Evolutionary conservation across 2,113 vertebrate genomes (phyloP), one percentile per base, ranked within the genome.

Genomic region (Plecotus auritus): DNA sequence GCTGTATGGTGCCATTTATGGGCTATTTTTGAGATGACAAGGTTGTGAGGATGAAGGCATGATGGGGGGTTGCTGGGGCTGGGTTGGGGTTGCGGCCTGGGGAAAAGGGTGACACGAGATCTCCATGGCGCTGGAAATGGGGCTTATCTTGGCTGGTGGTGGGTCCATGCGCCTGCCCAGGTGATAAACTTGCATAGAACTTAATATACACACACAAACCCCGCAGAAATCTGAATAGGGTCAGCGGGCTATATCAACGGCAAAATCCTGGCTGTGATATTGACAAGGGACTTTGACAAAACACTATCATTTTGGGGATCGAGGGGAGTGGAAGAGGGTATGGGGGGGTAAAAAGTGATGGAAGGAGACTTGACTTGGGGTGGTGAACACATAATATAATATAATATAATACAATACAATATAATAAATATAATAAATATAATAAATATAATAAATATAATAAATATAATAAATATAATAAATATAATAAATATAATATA

Each of bases 251-350:
- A 9, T 32, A 8, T 35, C 42, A 5, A 0, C 0, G 17, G 5
- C 32, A 4, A 23, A 0, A 12, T 1, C 42, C 10, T 2, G 28
- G 11, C 13, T 30, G 42, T 11, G 66, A 12, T 32, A 5, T 0
- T 9, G 47, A 28, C 45, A 13, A 0, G 7, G 16, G 80, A 7
- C 37, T 17, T 16, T 4, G 56, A 88, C 66, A 40, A 26, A 51
- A 28, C 13, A 47, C 32, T 67, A n/a, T 16, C 11, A 67, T 1
- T 61, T 16, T 32, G 64, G 32, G 66, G 32, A 8, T 9, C 1
- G 16, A 35, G 66, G n/a, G n/a, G 35, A 35, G 66, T 9, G 9
- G 66, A 18, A 69, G 17, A 69, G 17, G 66, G 66, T 4, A n/a
- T 67, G 64, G 13, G 64, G 30, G 64, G 30, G n/a, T 32, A 66